Base-by-base conservation (phyloP, 2,113 vertebrate species). In the Suricata suricatta region DNA sequence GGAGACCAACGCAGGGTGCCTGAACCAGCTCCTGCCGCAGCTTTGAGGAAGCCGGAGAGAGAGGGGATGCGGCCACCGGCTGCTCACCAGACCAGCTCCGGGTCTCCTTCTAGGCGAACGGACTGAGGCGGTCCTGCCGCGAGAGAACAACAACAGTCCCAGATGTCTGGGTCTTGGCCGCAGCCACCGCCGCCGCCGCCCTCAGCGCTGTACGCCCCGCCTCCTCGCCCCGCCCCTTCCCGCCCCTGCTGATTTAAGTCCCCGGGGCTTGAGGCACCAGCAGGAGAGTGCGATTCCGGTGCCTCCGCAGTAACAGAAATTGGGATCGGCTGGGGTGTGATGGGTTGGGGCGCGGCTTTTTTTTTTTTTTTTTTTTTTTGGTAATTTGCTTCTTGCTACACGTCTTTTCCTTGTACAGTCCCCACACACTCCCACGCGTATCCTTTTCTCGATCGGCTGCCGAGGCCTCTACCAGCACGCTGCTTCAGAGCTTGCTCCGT, bases 81-180 rank as follows among this genome's bases (percentile, higher is more conserved):
- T 85, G 52, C 66, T 47, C 80, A 17, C 72, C 3, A 27, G 63
- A 72, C 57, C 44, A 81, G 90, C 74, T 93, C 80, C 79, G 0
- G 89, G 69, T 76, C 50, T 82, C 50, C 3, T 35, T 88, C 82
- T 7, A 25, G 35, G 31, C 35, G 4, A 71, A 68, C 6, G 3
- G 80, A 96, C 93, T 14, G 96, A n/a, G 66, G 87, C 95, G 7
- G 87, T 91, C 89, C 64, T n/a, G 76, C 50, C 15, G 29, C 33
- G 3, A 74, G 77, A 89, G 92, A 97, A 98, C 95, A 97, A 97
- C 96, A 97, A 97, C 96, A 97, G 96, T 79, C 97, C 97, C 90
- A 96, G 96, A 95, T 95, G 96, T 86, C 97, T 96, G 80, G 86
- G 95, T 96, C 93, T 0, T 11, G 35, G 95, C 96, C 4, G 63